Conservation (phyloP, 2,888 invertebrate genomes). For the Eledona agricola region DNA sequence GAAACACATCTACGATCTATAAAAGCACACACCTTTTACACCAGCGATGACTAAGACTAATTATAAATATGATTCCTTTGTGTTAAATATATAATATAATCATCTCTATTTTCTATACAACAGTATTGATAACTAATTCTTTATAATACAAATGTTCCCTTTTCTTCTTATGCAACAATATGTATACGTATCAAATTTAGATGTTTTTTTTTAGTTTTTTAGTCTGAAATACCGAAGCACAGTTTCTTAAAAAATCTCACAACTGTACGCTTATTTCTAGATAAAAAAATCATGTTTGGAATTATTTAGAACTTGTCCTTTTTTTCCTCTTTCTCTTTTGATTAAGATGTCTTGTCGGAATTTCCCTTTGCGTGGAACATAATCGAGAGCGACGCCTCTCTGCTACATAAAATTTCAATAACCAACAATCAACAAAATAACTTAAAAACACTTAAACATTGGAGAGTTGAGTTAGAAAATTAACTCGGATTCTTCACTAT, state of each 20-base stretch:
- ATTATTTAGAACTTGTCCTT: slow-evolving; percentile 23
- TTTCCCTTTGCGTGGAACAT: slow-evolving; percentile 9
- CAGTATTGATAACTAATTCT: slow-evolving; percentile 58
- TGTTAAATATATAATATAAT: slow-evolving; percentile 59
- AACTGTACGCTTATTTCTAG: slow-evolving; percentile 23
- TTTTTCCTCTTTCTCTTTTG: too few relatives aligned
- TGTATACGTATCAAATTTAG: slow-evolving; percentile 60
- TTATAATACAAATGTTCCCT: slow-evolving; percentile 62
- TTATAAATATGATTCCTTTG: slow-evolving; percentile 60
- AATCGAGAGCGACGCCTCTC: slow-evolving; percentile 24
- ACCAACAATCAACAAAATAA: slow-evolving; percentile 40
- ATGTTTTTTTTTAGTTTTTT: slow-evolving; percentile 39
- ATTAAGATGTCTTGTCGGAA: slow-evolving; percentile 22
- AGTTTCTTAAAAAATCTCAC: slow-evolving; percentile 18
- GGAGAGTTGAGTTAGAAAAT: slow-evolving; percentile 41
- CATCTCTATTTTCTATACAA: slow-evolving; percentile 61
- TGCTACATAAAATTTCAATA: slow-evolving; percentile 41
- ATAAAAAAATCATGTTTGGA: slow-evolving; percentile 27
- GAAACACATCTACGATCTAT: slow-evolving; percentile 57
- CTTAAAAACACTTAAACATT: slow-evolving; percentile 32
- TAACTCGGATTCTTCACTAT: slow-evolving; percentile 65
- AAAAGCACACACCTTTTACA: slow-evolving; percentile 63
- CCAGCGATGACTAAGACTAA: slow-evolving; percentile 59
- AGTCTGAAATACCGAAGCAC: slow-evolving; percentile 30
- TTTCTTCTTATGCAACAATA: slow-evolving; percentile 60